Base-by-base conservation (phyloP, 2,797 vertebrate genomes). In the Geotrypetes seraphini region DNA sequence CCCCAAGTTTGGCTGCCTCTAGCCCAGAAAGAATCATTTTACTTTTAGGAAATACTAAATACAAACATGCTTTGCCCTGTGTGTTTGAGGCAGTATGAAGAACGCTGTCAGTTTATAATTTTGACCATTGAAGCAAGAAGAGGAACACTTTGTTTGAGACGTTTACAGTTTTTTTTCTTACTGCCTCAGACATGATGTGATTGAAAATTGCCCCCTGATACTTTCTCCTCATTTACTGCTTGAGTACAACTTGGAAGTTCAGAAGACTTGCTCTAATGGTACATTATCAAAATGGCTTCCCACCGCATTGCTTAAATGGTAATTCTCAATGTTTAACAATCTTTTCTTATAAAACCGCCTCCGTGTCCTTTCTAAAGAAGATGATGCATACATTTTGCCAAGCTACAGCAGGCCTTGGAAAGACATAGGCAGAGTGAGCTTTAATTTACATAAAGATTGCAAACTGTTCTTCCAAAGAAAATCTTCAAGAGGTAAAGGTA, bases 341-440 rank as follows among this genome's bases (percentile, higher is more conserved):
- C 57, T 77, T 75, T 70, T 77, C 75, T 70, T 75, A 74, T 73
- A 69, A 79, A 71, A 67, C 39, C 65, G 57, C 57, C 66, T 63
- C 60, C 58, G 43, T 62, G 49, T 73, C 53, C 53, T 47, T 62
- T 69, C 37, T 22, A 56, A 64, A 70, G n/a, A 21, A 43, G 49
- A 56, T 45, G 37, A 68, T 38, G 44, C 42, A 24, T 42, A 53
- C 57, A 64, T 43, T 60, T 72, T 63, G 59, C 63, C 54, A 53
- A 62, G 50, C 50, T 57, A 62, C 36, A 36, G 43, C 49, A 54
- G 66, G 47, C 43, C 37, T 43, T 53, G 36, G 24, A 47, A 66
- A 56, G 47, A 60, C 17, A 69, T 55, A 57, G 19, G 25, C 6
- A 35, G 21, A 55, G 31, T 34, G 28, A 34, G 38, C 47, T 36